A percentile compares a stretch with the other conserved stretches of the same genome.
Evolutionary conservation across 2,797 vertebrate genomes (phyloP).

Genomic region (Parotocinclus haroldoi): DNA sequence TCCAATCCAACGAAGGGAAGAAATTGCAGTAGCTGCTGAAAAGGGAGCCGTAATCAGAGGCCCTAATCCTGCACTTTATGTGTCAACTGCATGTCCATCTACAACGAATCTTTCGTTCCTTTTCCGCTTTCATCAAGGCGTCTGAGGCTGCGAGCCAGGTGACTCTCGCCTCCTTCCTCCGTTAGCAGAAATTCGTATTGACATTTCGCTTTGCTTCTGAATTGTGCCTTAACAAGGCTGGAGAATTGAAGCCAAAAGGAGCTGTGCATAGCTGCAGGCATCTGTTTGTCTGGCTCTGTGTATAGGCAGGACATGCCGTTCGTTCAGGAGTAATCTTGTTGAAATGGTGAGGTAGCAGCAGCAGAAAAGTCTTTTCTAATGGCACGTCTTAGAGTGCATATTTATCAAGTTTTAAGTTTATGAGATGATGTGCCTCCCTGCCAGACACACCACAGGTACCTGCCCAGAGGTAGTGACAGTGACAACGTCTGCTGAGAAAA

Average conservation of each 20-base stretch:
- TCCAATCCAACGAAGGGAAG: no score
- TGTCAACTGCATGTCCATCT: no score
- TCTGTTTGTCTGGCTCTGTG: conserved; percentile 16
- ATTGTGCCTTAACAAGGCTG: conserved; percentile 52
- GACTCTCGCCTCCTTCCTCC: conserved; percentile 35
- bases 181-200: conserved; percentile 67
- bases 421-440: neutral
- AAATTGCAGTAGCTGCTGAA: no score
- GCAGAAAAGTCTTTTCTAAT: no score
- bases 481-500: no score
- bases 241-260: conserved; percentile 44
- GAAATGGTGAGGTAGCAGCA: no score
- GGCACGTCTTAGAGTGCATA: no score
- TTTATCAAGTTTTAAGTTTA: no score
- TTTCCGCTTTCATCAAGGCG: neutral
- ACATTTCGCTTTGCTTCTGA: conserved; percentile 68
- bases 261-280: conserved; percentile 32
- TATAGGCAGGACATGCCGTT: conserved; percentile 24
- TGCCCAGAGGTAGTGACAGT: no score
- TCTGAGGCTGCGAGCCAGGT: conserved; percentile 40
- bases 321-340: neutral
- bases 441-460: no score
- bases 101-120: conserved; percentile 20
- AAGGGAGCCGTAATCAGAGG: no score
- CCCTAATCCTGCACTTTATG: no score